These are phyloP conservation scores for Charanyca ferruginea DNA, from an alignment of 2,888 invertebrate species.

Conservation along the genomic window DNA sequence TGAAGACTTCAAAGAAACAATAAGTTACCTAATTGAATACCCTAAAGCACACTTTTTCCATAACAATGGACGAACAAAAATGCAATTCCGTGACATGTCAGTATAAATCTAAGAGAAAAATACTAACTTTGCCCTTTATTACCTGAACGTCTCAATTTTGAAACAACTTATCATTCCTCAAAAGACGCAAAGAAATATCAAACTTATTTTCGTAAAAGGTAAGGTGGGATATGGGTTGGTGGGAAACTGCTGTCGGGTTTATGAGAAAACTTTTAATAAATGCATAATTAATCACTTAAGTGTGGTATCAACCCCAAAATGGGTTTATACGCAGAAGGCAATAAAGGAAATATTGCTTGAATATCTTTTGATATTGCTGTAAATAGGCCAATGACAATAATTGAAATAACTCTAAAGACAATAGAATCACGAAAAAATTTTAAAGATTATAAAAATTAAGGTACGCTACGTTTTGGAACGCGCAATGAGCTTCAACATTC, in stretches of 20 bases:
- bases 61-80: conserved; percentile 81
- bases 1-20: conserved; percentile 28
- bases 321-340: conserved; percentile 39
- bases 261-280: conserved; percentile 80
- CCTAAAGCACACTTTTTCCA: conserved; percentile 74
- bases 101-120: conserved; percentile 84
- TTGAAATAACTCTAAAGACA: background rate
- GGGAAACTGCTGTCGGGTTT: conserved; percentile 31
- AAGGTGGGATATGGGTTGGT: background rate
- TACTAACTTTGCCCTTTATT: conserved; percentile 82
- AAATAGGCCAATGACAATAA: conserved; percentile 16
- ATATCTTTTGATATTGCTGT: conserved; percentile 21
- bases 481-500: no score
- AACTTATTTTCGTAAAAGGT: background rate
- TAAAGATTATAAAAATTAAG: background rate
- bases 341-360: conserved; percentile 49
- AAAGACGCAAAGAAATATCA: conserved; percentile 5
- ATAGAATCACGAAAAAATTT: background rate
- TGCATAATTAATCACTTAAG: conserved; percentile 78
- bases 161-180: conserved; percentile 21
- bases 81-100: conserved; percentile 86
- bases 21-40: conserved; percentile 71
- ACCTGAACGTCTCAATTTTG: conserved; percentile 30
- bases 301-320: conserved; percentile 67
- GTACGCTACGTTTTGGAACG: no score